These are phyloP conservation scores for Melanogrammus aeglefinus DNA, from an alignment of 2,797 vertebrate genomes.

Conservation along the genomic window DNA sequence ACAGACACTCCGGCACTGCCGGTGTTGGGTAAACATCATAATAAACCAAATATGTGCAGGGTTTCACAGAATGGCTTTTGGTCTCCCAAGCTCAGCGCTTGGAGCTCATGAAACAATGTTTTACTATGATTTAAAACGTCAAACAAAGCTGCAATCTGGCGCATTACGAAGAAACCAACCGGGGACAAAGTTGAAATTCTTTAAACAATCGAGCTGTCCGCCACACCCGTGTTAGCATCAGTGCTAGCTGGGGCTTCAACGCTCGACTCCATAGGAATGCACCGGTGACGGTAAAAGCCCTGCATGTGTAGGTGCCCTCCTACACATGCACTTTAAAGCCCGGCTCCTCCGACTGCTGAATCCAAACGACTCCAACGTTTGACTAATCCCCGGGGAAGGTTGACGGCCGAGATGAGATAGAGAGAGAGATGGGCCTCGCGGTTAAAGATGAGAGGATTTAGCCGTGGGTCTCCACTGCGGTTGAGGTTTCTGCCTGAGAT, in stretches of 20 bases:
- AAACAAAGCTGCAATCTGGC: not conserved
- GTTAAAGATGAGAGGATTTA: conserved; percentile 42
- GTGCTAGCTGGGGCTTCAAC: not conserved
- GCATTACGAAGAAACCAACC: not conserved
- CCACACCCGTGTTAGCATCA: too few relatives aligned
- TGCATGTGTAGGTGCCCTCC: not conserved
- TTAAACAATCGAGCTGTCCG: not conserved
- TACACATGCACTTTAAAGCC: not conserved
- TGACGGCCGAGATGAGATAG: not conserved
- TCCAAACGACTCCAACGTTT: not conserved
- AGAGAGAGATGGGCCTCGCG: conserved; percentile 14
- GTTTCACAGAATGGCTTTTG: conserved; percentile 25
- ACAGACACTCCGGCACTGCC: not conserved
- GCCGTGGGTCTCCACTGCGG: conserved; percentile 38
- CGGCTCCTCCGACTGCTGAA: not conserved
- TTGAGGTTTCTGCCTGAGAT: conserved; percentile 57
- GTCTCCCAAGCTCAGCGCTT: not conserved
- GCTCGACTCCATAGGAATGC: not conserved
- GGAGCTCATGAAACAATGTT: not conserved
- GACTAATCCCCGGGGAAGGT: not conserved
- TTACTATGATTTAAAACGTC: not conserved
- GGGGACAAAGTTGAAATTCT: not conserved
- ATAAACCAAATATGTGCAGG: conserved; percentile 33
- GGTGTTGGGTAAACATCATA: conserved; percentile 10
- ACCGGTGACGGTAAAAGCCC: not conserved